Evolutionary conservation across 2,797 vertebrate genomes (phyloP).

Genomic region (Propithecus deckenii): DNA sequence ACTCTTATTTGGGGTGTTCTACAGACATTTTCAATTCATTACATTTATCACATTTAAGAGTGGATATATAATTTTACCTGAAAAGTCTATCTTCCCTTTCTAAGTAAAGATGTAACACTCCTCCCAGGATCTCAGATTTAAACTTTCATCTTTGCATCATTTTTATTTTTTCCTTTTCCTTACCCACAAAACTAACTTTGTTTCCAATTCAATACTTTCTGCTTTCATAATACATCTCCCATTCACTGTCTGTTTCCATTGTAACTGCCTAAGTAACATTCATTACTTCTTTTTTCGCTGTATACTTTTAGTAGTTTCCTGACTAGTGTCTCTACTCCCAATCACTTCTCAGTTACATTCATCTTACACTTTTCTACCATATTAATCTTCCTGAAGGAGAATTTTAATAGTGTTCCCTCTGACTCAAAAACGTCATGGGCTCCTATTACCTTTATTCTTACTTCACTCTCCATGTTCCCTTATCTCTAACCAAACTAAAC

Average conservation of each 20-base stretch:
- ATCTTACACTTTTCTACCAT: neutral
- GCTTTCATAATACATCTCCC: neutral
- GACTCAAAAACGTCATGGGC: neutral
- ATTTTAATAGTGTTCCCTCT: neutral
- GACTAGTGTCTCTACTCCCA: neutral
- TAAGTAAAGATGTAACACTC: neutral
- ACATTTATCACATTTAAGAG: neutral
- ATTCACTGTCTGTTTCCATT: neutral
- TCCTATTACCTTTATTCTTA: neutral
- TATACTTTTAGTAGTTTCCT: neutral
- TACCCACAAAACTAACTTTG: neutral
- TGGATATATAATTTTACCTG: neutral
- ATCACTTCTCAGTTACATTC: neutral
- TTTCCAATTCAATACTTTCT: neutral
- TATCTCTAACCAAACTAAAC: neutral
- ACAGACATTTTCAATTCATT: neutral
- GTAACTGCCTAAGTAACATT: neutral
- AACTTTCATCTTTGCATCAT: neutral
- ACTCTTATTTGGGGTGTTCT: neutral
- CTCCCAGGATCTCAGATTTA: neutral
- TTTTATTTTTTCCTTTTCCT: neutral
- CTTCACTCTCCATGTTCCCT: neutral
- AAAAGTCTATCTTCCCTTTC: neutral
- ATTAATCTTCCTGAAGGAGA: neutral
- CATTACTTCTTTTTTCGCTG: neutral